Base-by-base conservation (phyloP, 2,888 invertebrate genomes). In the Ceratothoa steindachneri region DNA sequence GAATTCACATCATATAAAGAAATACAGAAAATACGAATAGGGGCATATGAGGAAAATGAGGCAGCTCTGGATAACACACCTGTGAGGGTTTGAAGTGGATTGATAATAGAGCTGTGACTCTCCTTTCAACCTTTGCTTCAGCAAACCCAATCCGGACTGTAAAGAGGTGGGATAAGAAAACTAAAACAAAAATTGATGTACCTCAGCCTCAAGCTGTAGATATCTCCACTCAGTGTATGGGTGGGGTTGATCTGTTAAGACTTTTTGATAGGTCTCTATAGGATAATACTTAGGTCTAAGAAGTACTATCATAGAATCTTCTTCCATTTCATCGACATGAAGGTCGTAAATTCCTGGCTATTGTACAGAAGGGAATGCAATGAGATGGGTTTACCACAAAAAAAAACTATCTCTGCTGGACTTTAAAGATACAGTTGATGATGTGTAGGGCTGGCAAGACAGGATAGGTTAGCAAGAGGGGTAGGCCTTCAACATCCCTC, bases 41-140 rank as follows among this genome's bases (percentile, higher is more conserved):
- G 41, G 15, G 41, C 41, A 41, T 41, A 41, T 41, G 41, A 41
- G 15, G 41, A 41, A 41, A 41, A 41, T 9, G 41, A 15, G 5
- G n/a, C n/a, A n/a, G 41, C 15, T 41, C 7, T 41, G 15, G 41
- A 41, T 5, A 41, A 41, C 41, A 41, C 41, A 9, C 15, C 41
- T 41, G 15, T 41, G 41, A 41, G 15, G 15, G 7, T 41, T 41
- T 70, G 27, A 70, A 70, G 30, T 70, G 70, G 70, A 55, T 70
- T 29, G 70, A 70, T 60, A 60, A 60, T n/a, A 60, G 24, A 24
- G n/a, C 22, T 55, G 70, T 70, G 19, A 5, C 9, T 60, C 64
- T 70, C 24, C 30, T 64, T 19, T 70, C 70, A 29, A 64, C 60
- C 53, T 70, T 30, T 60, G 70, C 31, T 12, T 70, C 64, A 27